Percentiles rank a stretch among this genome's conserved stretches.
phyloP scores from a whole-genome alignment of 2,888 invertebrate species.

The Troglohyphantes excavatus region DNA sequence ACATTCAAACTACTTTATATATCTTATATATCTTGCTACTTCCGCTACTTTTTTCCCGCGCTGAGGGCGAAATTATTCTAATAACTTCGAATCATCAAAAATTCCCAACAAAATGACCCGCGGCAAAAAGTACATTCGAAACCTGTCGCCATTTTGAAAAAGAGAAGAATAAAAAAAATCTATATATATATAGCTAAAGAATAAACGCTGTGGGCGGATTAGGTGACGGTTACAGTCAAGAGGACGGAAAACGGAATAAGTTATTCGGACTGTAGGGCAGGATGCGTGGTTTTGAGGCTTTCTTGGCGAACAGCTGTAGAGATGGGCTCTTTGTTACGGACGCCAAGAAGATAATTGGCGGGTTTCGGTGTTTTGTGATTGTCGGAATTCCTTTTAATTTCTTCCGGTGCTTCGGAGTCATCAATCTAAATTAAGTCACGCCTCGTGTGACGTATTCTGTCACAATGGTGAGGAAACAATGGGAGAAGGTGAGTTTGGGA shows the following conservation, averaged over 20 bases:
- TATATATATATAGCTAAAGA: conserved; percentile 12
- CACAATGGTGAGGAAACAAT: background rate
- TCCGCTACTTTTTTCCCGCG: too few species aligned
- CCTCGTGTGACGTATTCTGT: conserved; percentile 25
- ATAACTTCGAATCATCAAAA: too few species aligned
- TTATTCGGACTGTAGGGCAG: conserved; percentile 34
- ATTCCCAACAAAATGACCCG: conserved; percentile 44
- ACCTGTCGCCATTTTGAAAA: conserved; percentile 13
- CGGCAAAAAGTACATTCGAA: conserved; percentile 15
- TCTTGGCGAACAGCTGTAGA: conserved; percentile 19
- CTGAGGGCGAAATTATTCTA: too few species aligned
- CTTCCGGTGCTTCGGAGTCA: conserved; percentile 38
- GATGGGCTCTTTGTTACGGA: conserved; percentile 17
- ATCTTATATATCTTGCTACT: too few species aligned
- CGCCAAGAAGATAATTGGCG: conserved; percentile 35
- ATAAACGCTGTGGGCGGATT: conserved; percentile 50
- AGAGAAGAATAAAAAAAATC: background rate
- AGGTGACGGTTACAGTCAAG: conserved; percentile 49
- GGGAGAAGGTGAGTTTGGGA: background rate
- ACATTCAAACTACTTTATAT: too few species aligned
- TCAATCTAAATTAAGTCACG: conserved; percentile 55
- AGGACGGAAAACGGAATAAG: conserved; percentile 44
- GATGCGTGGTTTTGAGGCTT: conserved; percentile 27
- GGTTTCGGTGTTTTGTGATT: conserved; percentile 28
- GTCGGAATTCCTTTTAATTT: conserved; percentile 48